Percentiles rank a stretch among this genome's conserved stretches.
Evolutionary conservation across 2,797 vertebrate genomes (phyloP).

Genomic region (Pelobates cultripes): DNA sequence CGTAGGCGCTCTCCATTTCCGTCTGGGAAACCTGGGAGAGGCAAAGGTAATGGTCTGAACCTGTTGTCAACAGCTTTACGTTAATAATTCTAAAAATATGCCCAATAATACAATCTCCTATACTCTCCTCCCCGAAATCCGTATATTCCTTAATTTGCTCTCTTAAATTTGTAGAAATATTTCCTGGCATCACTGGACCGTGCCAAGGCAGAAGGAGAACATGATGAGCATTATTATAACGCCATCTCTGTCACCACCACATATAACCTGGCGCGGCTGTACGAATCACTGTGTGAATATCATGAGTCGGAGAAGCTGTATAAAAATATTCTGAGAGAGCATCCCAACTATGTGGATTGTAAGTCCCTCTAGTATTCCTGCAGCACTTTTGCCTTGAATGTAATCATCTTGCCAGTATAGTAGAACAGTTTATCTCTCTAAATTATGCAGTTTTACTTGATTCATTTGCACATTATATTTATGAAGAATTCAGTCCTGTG

Average conservation of each 20-base stretch:
- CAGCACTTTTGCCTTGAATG: no score
- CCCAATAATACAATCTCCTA: no score
- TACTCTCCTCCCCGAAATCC: no score
- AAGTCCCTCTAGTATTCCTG: slow-evolving; percentile 62
- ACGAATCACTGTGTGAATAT: slow-evolving; percentile 98
- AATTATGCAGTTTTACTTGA: no score
- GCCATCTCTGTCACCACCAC: slow-evolving; percentile 98
- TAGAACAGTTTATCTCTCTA: no score
- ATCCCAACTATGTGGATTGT: slow-evolving; percentile 99
- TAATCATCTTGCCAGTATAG: no score
- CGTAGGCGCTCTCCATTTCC: slow-evolving; percentile 96
- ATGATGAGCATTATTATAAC: slow-evolving; percentile 98
- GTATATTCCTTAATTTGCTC: no score
- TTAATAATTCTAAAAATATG: no score
- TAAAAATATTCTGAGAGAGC: slow-evolving; percentile 96
- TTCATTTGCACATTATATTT: no score
- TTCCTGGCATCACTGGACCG: slow-evolving; percentile 94
- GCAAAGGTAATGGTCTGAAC: slow-evolving; percentile 82
- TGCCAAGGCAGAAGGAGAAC: slow-evolving; percentile 96
- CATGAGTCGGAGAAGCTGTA: slow-evolving; percentile 97
- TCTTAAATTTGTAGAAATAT: slow-evolving; percentile 83
- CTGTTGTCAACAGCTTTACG: no score
- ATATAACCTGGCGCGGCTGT: slow-evolving; percentile 95
- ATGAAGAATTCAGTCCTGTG: no score
- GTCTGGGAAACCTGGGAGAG: slow-evolving; percentile 95